Percentiles rank a stretch among this genome's conserved stretches.
phyloP scores from a whole-genome alignment of 2,797 vertebrate species.

The Taeniopygia guttata region DNA sequence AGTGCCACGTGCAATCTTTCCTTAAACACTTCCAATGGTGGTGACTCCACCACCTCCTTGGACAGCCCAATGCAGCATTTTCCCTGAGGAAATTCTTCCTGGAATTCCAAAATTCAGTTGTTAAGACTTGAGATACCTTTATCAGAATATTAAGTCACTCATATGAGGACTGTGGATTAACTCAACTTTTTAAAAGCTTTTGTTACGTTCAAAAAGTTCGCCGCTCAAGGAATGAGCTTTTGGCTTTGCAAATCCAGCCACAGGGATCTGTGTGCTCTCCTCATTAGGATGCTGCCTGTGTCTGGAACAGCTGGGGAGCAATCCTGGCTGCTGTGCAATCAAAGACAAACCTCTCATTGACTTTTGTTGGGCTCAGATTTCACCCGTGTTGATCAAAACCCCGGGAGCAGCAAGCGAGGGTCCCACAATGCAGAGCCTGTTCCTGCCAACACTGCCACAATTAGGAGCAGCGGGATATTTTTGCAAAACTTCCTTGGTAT shows the following conservation, averaged over 20 bases:
- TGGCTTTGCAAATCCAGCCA: neutral
- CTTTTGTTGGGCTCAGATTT: constrained; percentile 30
- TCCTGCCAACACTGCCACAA: neutral
- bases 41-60: neutral
- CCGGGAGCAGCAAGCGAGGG: neutral
- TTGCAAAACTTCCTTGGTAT: neutral
- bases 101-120: neutral
- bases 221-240: neutral
- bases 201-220: neutral
- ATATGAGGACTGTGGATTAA: neutral
- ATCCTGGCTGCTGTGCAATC: neutral
- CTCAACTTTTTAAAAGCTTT: neutral
- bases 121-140: neutral
- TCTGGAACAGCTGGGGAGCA: constrained; percentile 32
- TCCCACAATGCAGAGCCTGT: neutral
- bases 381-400: neutral
- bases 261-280: rapidly evolving
- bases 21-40: neutral
- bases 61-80: neutral
- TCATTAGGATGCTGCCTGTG: neutral
- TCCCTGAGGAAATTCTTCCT: neutral
- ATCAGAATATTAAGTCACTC: neutral
- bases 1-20: rapidly evolving
- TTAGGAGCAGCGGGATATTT: neutral
- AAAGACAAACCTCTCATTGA: constrained; percentile 41